Evolutionary conservation across 2,888 invertebrate genomes (phyloP), one percentile per base, ranked within the genome.

Genomic region (Lymantria monacha): DNA sequence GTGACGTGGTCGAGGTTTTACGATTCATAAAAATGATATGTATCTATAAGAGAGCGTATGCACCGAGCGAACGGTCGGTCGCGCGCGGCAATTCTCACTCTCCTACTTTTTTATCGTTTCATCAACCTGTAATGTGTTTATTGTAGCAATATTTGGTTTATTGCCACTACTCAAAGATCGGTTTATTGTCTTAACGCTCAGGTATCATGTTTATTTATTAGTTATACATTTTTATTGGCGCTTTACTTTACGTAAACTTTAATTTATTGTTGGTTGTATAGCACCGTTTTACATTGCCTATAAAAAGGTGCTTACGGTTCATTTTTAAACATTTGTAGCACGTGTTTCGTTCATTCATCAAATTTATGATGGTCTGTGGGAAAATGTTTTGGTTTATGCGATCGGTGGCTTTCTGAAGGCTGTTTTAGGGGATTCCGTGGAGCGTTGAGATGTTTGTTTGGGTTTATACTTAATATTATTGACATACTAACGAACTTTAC

Each of bases 121-220:
- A 87, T 89, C 87, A 83, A 83, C 77, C 80, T 81, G 79, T 88
- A 88, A 88, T 87, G 84, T 87, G 88, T 91, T 91, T 90, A 90
- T 89, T 90, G 85, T 81, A 77, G 87, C 88, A 88, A 89, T 90
- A 90, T 90, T 91, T 89, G 79, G 88, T 90, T 91, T 89, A 90
- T 86, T 85, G 81, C 89, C 68, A 74, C 87, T 86, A 85, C 86
- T 88, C 85, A 83, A 79, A 84, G 83, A 85, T 85, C 79, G 66
- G 86, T 91, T 91, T 90, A 89, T 87, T 90, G 89, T 90, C 83
- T 89, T 81, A 84, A 82, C 82, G 82, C 83, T 81, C 89, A 90
- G 91, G 90, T 91, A 89, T 87, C 86, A 85, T 90, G 88, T 90
- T 90, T 88, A 90, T 90, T 91, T 91, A 90, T 90, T 91, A 90